Evolutionary conservation across 2,797 vertebrate species (phyloP).

Genomic region (Manis pentadactyla): DNA sequence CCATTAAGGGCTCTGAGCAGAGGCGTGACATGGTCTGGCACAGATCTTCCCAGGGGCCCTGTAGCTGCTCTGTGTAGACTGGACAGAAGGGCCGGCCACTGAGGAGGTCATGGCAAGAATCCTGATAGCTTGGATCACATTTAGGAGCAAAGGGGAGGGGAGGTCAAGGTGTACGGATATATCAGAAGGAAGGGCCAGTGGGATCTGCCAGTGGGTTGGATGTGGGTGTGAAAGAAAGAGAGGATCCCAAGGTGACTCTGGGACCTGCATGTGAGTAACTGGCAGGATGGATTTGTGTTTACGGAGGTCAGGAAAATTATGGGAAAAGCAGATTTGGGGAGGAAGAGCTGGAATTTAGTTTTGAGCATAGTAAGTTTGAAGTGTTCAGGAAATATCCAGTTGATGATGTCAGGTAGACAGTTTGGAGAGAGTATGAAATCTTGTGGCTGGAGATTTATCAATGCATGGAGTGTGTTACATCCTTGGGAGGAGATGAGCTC

Average conservation of each 20-base stretch:
- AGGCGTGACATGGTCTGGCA: rapidly evolving
- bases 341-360: neutral
- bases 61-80: neutral
- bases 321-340: neutral
- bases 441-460: neutral
- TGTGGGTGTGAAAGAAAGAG: neutral
- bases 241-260: rapidly evolving
- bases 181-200: rapidly evolving
- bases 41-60: neutral
- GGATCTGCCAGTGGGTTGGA: neutral
- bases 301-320: neutral
- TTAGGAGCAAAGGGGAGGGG: too few species aligned
- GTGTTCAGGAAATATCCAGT: neutral
- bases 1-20: neutral
- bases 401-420: too few species aligned
- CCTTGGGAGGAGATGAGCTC: neutral
- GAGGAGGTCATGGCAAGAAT: neutral
- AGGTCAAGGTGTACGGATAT: neutral
- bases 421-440: neutral
- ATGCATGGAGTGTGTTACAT: rapidly evolving
- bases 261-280: rapidly evolving
- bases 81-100: neutral
- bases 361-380: neutral
- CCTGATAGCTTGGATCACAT: rapidly evolving
- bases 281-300: neutral